A percentile compares a stretch with the other conserved stretches of the same genome.
These are phyloP conservation scores for Gallinago solitaria DNA, from an alignment of 2,797 vertebrate species.

Conservation along the genomic window DNA sequence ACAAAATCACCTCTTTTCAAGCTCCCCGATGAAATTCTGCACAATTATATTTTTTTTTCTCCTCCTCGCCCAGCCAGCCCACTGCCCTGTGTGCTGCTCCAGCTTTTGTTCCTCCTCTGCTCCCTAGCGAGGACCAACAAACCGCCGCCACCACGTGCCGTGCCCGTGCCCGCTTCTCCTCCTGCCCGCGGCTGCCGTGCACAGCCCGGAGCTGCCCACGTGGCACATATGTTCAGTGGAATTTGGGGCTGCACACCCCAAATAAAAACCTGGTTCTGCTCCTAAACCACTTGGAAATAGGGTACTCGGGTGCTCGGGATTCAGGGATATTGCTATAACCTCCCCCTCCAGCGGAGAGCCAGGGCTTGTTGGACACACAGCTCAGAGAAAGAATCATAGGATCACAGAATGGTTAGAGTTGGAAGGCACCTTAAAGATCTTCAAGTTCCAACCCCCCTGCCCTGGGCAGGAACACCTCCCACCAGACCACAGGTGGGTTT, in stretches of 20 bases:
- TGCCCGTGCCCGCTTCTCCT: not conserved
- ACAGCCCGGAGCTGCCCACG: not conserved
- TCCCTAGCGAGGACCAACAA: slow-evolving; percentile 33
- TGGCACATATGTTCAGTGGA: rapidly evolving
- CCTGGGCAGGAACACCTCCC: too few relatives aligned
- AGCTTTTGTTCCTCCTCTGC: slow-evolving; percentile 26
- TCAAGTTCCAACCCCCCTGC: too few relatives aligned
- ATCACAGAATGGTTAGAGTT: too few relatives aligned
- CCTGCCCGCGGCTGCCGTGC: not conserved
- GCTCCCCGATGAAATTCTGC: not conserved
- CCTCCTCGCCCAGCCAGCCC: not conserved
- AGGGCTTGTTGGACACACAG: rapidly evolving
- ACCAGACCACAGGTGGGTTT: too few relatives aligned
- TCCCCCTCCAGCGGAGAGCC: not conserved
- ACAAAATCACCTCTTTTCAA: not conserved
- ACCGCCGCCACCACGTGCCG: not conserved
- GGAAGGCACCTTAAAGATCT: too few relatives aligned
- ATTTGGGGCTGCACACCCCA: not conserved
- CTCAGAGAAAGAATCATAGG: not conserved
- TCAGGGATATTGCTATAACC: rapidly evolving
- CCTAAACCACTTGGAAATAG: rapidly evolving
- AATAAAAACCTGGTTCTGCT: not conserved
- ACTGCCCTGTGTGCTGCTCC: rapidly evolving
- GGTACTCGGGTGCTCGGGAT: not conserved
- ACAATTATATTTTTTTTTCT: not conserved